Base-by-base conservation (phyloP, 2,888 invertebrate genomes). In the Caenorhabditis sinica region DNA sequence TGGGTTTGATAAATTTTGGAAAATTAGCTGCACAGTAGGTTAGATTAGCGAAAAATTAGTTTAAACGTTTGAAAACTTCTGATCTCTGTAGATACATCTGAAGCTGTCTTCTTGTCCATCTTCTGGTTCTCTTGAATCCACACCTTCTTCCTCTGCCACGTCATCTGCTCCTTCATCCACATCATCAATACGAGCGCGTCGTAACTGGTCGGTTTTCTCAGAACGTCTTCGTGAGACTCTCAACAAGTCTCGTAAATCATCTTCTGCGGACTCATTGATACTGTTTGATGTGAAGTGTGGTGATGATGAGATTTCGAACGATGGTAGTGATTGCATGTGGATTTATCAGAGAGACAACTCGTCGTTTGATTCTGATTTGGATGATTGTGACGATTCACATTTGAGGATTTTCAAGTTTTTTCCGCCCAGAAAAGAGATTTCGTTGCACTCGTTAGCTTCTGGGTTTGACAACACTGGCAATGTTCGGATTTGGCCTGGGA, bases 391-490 rank as follows among this genome's bases (percentile, higher is more conserved):
- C n/a, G 53, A 71, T 28, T 45, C 33, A 17, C 69, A 63, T 40
- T 17, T 33, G 25, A 25, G 65, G 20, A 36, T 60, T 20, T 45
- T 75, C 65, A 66, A 58, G 43, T 69, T 75, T 28, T 28, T 45
- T 15, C 33, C 66, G 25, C 76, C 68, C 2, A 58, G 60, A 5
- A 43, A 36, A 13, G 13, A 23, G 20, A 40, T 65, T 5, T 61
- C 73, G 0, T 23, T 80, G 30, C 56, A 65, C 17, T 45, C 63
- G 2, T 23, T 81, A 0, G 74, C 72, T 6, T 61, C 66, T 23
- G 89, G 88, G 0, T 87, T 89, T 33, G 89, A 89, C 49, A 88
- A 89, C 71, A 89, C 89, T 23, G 89, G 89, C 36, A 89, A 88
- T 69, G 82, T 86, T 25, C 65, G 86, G 36, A 72, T 89, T 17